Conservation (phyloP, 92 coral and sea anemone species). For the Plumapathes pennacea region DNA sequence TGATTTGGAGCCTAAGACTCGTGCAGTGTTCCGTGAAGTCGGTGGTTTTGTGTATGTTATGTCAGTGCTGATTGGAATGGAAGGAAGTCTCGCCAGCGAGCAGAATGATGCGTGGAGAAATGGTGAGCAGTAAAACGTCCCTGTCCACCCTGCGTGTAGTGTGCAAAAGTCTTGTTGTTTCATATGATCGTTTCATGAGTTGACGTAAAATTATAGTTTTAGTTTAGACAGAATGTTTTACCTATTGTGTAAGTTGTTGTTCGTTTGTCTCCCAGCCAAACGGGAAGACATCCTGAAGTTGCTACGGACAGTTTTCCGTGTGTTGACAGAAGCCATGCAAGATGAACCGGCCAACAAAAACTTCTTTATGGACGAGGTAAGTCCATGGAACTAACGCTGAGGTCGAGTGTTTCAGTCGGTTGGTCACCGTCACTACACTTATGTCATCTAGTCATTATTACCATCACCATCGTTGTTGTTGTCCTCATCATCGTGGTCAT, state of each 20-base stretch:
- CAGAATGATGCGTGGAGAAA: constrained; percentile 58
- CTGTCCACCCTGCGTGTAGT: neutral
- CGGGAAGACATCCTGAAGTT: constrained; percentile 67
- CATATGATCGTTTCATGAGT: too few relatives aligned
- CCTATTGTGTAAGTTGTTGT: too few relatives aligned
- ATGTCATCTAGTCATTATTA: too few relatives aligned
- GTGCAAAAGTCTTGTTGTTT: too few relatives aligned
- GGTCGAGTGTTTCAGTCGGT: too few relatives aligned
- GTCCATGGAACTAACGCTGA: neutral
- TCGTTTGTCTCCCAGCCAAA: constrained; percentile 23
- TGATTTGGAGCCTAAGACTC: constrained; percentile 84
- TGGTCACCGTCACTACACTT: too few relatives aligned
- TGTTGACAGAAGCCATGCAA: constrained; percentile 95
- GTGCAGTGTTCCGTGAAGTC: constrained; percentile 93
- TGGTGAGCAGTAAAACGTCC: constrained; percentile 56
- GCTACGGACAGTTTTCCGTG: constrained; percentile 86
- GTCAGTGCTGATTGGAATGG: constrained; percentile 93
- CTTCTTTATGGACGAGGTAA: constrained; percentile 97
- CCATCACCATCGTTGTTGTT: too few relatives aligned
- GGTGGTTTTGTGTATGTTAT: constrained; percentile 97
- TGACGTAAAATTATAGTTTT: too few relatives aligned
- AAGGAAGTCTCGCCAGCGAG: constrained; percentile 75
- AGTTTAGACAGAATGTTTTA: too few relatives aligned
- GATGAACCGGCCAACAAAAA: constrained; percentile 98
- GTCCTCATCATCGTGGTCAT: too few relatives aligned